Base-by-base conservation (phyloP, 1,140 invertebrate genomes). In the Plutomurus gul region DNA sequence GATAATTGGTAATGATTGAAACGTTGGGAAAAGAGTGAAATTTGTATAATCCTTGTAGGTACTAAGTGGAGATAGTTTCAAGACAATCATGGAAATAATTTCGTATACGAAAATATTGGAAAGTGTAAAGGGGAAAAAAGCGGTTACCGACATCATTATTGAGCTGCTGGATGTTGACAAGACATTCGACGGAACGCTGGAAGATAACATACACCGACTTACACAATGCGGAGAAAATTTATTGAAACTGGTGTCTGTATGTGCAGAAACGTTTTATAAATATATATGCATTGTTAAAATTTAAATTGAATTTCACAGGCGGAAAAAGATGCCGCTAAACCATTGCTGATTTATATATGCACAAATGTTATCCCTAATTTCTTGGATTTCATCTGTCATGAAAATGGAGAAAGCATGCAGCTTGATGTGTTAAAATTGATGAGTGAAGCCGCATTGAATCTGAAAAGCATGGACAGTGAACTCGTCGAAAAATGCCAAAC, bases 11-110 rank as follows among this genome's bases (percentile, higher is more conserved):
- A n/a, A n/a, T n/a, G n/a, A n/a, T n/a, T n/a, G n/a, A n/a, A n/a
- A n/a, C n/a, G n/a, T 43, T n/a, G 8, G 33, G 13, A 60, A 56
- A 46, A 16, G 60, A 74, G 77, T 78, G 33, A 75, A 16, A 71
- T 74, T 10, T 39, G 47, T 25, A 56, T 82, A 20, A 73, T 36
- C 16, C 79, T 56, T 71, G 70, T 47, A 39, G 83, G 95, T 92
- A 89, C 92, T 95, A 10, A 95, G 93, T 40, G 93, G 94, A 71
- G 94, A 96, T 83, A 96, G 98, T 87, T 97, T 97, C 88, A 92
- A 95, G 79, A 89, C 91, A 65, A 91, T 98, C 37, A 95, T 98
- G 92, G 92, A 92, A 20, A 89, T 96, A 71, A 87, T 98, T 80
- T 91, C 91, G 1, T 90, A 91, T 87, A 92, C 96, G 11, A 92